Evolutionary conservation across 2,113 vertebrate species (phyloP).

Genomic region (Anarrhichthys ocellatus): DNA sequence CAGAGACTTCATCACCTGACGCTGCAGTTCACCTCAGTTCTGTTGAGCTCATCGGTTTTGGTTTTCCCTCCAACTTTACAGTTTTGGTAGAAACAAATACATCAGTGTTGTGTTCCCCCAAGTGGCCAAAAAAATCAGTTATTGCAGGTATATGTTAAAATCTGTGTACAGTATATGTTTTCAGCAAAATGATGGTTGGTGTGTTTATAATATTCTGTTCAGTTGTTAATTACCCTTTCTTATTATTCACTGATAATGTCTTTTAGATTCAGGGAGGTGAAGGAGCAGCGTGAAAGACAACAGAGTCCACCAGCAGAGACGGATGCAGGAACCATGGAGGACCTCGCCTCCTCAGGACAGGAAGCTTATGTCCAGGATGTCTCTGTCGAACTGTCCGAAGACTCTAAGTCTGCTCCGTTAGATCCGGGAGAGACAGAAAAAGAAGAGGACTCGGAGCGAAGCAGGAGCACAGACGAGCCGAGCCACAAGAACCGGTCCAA

Average conservation of each 20-base stretch:
- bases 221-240: background rate
- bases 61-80: background rate
- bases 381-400: slow-evolving; percentile 20
- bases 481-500: slow-evolving; percentile 92
- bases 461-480: slow-evolving; percentile 86
- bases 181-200: background rate
- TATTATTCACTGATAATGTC: background rate
- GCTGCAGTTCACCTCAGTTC: background rate
- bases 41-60: background rate
- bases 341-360: slow-evolving; percentile 49
- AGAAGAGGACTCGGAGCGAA: slow-evolving; percentile 87
- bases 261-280: slow-evolving; percentile 86
- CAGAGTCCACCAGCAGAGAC: slow-evolving; percentile 50
- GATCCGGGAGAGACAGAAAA: slow-evolving; percentile 87
- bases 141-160: background rate
- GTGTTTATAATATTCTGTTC: background rate
- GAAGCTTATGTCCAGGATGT: slow-evolving; percentile 2
- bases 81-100: too few species aligned
- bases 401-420: slow-evolving; percentile 48
- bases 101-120: too few species aligned
- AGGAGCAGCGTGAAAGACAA: slow-evolving; percentile 80
- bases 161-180: too few species aligned
- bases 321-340: slow-evolving; percentile 82
- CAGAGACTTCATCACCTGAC: too few species aligned
- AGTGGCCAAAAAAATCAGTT: too few species aligned